Conservation (phyloP, 2,797 vertebrate genomes). For the Neoniphon sammara region DNA sequence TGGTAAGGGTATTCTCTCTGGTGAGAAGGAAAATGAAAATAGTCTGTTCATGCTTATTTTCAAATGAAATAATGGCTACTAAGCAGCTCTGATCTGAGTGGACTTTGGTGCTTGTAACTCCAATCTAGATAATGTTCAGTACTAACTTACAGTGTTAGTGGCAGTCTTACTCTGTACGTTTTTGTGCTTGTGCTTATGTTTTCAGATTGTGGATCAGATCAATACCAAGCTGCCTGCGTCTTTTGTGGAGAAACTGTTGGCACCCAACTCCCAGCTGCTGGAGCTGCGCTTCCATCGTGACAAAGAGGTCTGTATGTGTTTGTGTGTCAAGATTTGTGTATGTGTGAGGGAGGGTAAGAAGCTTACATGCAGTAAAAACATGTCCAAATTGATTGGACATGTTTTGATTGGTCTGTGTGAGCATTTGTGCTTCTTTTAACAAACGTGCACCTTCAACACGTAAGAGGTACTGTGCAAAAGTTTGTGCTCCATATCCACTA, state of each 20-base stretch:
- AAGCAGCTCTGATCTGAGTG: too few species aligned
- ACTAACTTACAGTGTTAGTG: too few species aligned
- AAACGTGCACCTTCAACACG: too few species aligned
- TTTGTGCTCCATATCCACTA: too few species aligned
- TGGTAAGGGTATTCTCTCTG: too few species aligned
- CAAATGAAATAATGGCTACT: too few species aligned
- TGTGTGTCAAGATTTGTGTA: background rate
- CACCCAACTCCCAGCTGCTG: constrained; percentile 92
- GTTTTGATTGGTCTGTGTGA: too few species aligned
- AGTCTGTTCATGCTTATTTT: too few species aligned
- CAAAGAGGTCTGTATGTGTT: constrained; percentile 85
- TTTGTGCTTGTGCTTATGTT: background rate
- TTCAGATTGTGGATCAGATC: constrained; percentile 96
- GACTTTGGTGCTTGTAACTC: constrained; percentile 9
- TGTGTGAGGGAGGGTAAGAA: background rate
- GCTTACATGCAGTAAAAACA: background rate
- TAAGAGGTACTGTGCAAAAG: too few species aligned
- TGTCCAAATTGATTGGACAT: background rate
- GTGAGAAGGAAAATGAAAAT: too few species aligned
- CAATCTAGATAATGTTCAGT: background rate
- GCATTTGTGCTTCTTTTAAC: too few species aligned
- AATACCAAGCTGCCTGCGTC: constrained; percentile 94
- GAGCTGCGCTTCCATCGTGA: constrained; percentile 94
- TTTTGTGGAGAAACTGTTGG: constrained; percentile 96
- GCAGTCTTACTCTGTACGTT: too few species aligned